Base-by-base conservation (phyloP, 1,140 invertebrate genomes). In the Ctenoplectra terminalis region DNA sequence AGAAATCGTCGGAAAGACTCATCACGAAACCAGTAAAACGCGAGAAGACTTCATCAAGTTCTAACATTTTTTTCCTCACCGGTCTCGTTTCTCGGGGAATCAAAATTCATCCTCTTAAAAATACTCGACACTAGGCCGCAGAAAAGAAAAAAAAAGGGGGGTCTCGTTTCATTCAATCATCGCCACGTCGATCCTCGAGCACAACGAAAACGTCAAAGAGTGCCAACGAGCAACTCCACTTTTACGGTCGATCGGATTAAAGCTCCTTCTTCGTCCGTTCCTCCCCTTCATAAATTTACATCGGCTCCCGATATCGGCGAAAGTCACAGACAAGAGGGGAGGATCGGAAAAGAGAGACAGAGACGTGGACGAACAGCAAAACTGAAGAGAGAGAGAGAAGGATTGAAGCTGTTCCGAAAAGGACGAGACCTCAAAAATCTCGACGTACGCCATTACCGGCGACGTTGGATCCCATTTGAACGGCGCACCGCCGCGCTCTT, bases 391-490 rank as follows among this genome's bases (percentile, higher is more conserved):
- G 26, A 31, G 37, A 7, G 31, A n/a, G 6, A 66, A 6, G 31
- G 26, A 76, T 73, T 56, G 66, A 54, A 50, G n/a, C 75, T n/a
- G 74, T 82, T 83, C 67, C 60, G 67, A 84, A 87, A 85, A 85
- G 74, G 72, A 87, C 61, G 74, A 84, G 82, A 67, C 74, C 60
- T 87, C 48, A 87, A 87, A 87, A 87, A 87, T 87, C 85, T 82
- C 85, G 31, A 84, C 82, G 73, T 77, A 79, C 66, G 85, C 85
- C 82, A 87, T 87, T 87, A 87, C 77, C 54, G 82, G 50, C 73
- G 82, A 78, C 82, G 79, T 80, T 67, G 79, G 72, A 88, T 89
- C 82, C 88, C 89, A 90, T 91, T 91, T 90, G 84, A 91, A 87
- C 81, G 74, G 63, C 63, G 52, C 70, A 29, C 73, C 50, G 26